Conservation (phyloP, 2,797 vertebrate species). For the Sebastes vulpes region DNA sequence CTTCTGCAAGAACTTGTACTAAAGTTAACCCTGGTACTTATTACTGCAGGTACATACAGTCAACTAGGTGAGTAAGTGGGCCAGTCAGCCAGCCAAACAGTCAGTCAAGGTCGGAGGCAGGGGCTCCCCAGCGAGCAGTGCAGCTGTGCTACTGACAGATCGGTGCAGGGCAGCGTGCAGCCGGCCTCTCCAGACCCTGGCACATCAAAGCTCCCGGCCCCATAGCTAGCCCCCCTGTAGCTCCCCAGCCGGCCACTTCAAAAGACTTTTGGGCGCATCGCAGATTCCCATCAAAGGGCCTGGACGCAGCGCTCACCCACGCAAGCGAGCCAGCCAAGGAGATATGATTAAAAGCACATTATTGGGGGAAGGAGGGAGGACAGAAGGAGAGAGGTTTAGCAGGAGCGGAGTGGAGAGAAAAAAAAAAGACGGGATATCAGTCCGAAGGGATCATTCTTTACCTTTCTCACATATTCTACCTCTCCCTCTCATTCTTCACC, state of each 20-base stretch:
- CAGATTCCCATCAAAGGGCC: constrained; percentile 84
- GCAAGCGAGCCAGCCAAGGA: constrained; percentile 74
- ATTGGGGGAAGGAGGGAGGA: constrained; percentile 61
- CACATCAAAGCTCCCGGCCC: constrained; percentile 82
- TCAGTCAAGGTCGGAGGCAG: constrained; percentile 36
- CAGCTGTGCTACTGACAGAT: constrained; percentile 89
- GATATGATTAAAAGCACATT: constrained; percentile 85
- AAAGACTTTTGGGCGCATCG: constrained; percentile 87
- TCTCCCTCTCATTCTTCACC: constrained; percentile 7
- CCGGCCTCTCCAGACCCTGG: constrained; percentile 78
- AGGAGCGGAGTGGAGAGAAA: constrained; percentile 23
- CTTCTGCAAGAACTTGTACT: background rate
- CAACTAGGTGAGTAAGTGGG: constrained; percentile 55
- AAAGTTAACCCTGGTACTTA: background rate
- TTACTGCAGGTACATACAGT: constrained; percentile 41
- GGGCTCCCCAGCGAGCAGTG: constrained; percentile 53
- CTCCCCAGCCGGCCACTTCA: constrained; percentile 87
- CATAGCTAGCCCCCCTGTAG: constrained; percentile 79
- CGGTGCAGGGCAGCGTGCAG: constrained; percentile 85
- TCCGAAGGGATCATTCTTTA: constrained; percentile 38
- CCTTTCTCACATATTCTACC: constrained; percentile 16
- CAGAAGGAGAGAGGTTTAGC: constrained; percentile 42
- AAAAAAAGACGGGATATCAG: constrained; percentile 45
- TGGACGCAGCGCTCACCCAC: constrained; percentile 72
- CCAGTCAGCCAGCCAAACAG: constrained; percentile 22